Evolutionary conservation across 2,888 invertebrate species (phyloP).

Genomic region (Tholera decimalis): DNA sequence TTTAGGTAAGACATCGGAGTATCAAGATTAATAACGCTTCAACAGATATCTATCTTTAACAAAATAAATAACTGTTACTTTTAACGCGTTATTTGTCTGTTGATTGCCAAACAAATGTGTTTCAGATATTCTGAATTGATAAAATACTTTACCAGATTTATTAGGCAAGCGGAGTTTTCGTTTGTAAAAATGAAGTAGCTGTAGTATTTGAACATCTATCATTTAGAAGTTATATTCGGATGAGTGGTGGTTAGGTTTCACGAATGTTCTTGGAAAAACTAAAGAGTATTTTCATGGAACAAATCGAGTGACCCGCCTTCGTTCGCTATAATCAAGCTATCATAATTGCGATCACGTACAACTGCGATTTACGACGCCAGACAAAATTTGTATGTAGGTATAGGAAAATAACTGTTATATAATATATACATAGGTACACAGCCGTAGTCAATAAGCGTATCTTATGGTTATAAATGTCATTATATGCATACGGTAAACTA

Average conservation of each 20-base stretch:
- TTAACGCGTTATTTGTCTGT: conserved; percentile 5
- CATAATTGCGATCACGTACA: conserved; percentile 59
- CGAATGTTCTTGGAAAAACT: conserved; percentile 29
- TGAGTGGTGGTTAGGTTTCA: conserved; percentile 4
- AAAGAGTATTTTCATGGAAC: conserved; percentile 38
- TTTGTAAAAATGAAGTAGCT: background rate
- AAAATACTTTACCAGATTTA: conserved; percentile 7
- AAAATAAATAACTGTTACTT: conserved; percentile 14
- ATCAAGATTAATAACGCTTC: conserved; percentile 9
- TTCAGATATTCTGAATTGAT: conserved; percentile 2
- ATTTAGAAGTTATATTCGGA: conserved; percentile 13
- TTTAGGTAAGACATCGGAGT: background rate
- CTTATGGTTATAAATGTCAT: conserved; percentile 26
- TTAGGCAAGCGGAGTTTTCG: background rate
- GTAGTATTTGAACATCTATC: conserved; percentile 25
- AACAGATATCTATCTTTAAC: background rate
- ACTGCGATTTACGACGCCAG: conserved; percentile 47
- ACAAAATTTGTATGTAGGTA: conserved; percentile 27
- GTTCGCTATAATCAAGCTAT: conserved; percentile 51
- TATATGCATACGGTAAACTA: conserved; percentile 17
- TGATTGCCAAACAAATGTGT: conserved; percentile 7
- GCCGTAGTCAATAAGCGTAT: conserved; percentile 10
- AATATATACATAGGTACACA: conserved; percentile 2
- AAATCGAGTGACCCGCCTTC: conserved; percentile 38
- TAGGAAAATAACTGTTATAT: conserved; percentile 37